phyloP scores from a whole-genome alignment of 2,113 vertebrate genomes.

The Misgurnus anguillicaudatus region DNA sequence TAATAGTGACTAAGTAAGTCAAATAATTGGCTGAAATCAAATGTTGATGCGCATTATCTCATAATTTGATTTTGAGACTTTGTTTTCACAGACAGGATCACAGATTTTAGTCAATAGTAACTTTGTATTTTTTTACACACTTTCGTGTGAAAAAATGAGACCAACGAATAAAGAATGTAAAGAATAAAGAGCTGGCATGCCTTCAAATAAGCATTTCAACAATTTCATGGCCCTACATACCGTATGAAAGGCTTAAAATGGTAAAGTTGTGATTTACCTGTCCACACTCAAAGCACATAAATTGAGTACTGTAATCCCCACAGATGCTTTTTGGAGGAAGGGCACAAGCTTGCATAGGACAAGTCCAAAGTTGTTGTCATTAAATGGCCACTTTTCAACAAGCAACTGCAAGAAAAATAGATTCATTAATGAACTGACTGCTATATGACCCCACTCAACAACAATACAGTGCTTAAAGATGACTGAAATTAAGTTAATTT shows the following conservation, averaged over 20 bases:
- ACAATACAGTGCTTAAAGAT: background rate
- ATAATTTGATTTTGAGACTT: too few relatives aligned
- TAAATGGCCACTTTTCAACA: conserved; percentile 81
- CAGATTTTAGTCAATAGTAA: too few relatives aligned
- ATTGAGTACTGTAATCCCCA: conserved; percentile 97
- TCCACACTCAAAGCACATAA: conserved; percentile 96
- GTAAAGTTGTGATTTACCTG: conserved; percentile 77
- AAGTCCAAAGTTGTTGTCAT: conserved; percentile 74
- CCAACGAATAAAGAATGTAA: too few relatives aligned
- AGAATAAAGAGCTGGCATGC: too few relatives aligned
- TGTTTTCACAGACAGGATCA: too few relatives aligned
- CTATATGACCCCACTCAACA: background rate
- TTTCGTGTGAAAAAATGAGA: too few relatives aligned
- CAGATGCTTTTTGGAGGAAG: conserved; percentile 96
- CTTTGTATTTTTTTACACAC: too few relatives aligned
- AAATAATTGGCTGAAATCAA: too few relatives aligned
- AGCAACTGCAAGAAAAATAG: conserved; percentile 78
- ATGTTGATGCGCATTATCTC: too few relatives aligned
- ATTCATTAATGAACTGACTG: background rate
- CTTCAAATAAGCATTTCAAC: too few relatives aligned
- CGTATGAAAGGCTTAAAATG: background rate
- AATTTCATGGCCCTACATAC: too few relatives aligned
- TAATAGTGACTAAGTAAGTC: too few relatives aligned
- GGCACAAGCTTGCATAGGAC: conserved; percentile 92
- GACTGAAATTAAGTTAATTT: background rate